Evolutionary conservation across 2,797 vertebrate genomes (phyloP).

Genomic region (Acropternis orthonyx): DNA sequence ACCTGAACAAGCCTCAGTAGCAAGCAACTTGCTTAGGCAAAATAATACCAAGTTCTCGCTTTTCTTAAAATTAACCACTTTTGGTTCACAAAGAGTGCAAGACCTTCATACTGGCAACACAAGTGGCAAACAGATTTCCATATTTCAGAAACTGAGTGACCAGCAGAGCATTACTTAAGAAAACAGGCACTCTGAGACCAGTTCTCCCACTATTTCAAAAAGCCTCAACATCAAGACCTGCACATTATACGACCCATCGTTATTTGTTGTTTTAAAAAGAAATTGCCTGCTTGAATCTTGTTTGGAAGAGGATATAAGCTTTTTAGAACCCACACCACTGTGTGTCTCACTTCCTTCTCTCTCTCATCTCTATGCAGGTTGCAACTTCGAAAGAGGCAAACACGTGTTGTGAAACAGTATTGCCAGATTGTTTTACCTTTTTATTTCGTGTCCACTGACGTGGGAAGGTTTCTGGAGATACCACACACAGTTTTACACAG

Average conservation of each 20-base stretch:
- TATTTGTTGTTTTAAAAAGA: neutral
- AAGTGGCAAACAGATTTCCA: neutral
- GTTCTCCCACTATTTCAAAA: neutral
- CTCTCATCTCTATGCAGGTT: neutral
- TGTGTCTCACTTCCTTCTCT: neutral
- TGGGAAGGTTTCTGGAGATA: neutral
- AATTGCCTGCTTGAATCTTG: neutral
- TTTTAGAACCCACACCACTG: accelerated
- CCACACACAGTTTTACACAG: neutral
- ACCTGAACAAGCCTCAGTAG: neutral
- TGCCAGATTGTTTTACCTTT: neutral
- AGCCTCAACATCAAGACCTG: neutral
- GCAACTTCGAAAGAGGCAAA: neutral
- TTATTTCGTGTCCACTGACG: neutral
- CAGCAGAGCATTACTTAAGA: neutral
- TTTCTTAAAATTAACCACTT: neutral
- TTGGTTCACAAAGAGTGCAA: neutral
- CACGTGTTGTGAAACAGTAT: neutral
- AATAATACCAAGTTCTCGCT: neutral
- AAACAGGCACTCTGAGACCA: neutral
- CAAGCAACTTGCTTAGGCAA: neutral
- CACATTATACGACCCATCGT: neutral
- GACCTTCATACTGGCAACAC: neutral
- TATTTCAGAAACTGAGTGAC: neutral
- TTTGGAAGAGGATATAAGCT: neutral